Percentiles rank a stretch among this genome's conserved stretches.
phyloP scores from a whole-genome alignment of 2,797 vertebrate species.

The Streptopelia turtur region DNA sequence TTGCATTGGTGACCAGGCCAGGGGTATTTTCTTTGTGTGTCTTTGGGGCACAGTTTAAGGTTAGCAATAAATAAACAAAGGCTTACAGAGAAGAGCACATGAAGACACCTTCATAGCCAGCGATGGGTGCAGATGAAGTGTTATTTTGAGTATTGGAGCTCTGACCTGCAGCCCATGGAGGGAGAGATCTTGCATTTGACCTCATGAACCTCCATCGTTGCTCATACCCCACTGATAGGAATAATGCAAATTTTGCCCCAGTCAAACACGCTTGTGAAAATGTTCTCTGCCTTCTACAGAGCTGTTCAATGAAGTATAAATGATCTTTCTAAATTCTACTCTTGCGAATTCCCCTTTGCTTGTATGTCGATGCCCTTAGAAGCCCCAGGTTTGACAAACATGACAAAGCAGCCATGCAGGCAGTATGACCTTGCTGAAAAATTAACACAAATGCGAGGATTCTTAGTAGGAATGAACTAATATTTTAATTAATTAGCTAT shows the following conservation, averaged over 20 bases:
- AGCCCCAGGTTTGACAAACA: background rate
- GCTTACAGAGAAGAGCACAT: background rate
- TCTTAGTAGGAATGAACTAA: background rate
- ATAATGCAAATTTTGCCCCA: background rate
- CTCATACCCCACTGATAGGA: background rate
- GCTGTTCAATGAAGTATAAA: background rate
- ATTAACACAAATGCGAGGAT: background rate
- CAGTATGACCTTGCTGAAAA: background rate
- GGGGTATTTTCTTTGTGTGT: background rate
- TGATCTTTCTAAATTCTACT: background rate
- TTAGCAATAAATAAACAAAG: background rate
- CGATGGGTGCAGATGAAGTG: background rate
- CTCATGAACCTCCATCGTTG: background rate
- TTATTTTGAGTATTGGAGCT: background rate
- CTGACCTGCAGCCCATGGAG: background rate
- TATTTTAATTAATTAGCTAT: slow-evolving; percentile 9
- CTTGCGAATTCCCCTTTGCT: background rate
- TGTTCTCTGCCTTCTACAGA: background rate
- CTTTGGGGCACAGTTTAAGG: background rate
- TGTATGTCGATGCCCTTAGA: background rate
- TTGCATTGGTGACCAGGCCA: background rate
- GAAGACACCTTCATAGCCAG: background rate
- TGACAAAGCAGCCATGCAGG: background rate
- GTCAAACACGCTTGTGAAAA: background rate
- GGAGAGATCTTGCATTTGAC: background rate